Percentiles rank a stretch among this genome's conserved stretches.
These are phyloP conservation scores for Chaenocephalus aceratus DNA, from an alignment of 2,113 vertebrate genomes.

Conservation along the genomic window DNA sequence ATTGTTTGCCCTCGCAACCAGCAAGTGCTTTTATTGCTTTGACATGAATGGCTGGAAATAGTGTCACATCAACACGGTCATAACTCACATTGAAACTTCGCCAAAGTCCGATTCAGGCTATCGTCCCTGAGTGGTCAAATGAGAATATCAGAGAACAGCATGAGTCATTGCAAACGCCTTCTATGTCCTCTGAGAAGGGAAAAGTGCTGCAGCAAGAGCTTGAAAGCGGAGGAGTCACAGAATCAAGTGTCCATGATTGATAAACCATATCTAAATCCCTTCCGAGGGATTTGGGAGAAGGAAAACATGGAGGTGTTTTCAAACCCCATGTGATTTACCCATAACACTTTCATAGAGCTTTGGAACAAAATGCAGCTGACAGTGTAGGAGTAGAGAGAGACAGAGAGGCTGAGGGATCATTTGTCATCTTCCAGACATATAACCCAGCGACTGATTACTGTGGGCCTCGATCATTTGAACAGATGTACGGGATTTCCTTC, in stretches of 20 bases:
- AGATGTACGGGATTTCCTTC: constrained; percentile 49
- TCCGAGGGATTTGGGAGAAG: constrained; percentile 37
- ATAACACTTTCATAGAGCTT: constrained; percentile 29
- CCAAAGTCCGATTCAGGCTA: too few relatives aligned
- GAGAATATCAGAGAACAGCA: constrained; percentile 34
- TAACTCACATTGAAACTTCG: background rate
- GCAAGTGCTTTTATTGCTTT: background rate
- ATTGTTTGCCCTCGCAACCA: constrained; percentile 2
- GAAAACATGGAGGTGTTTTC: constrained; percentile 48
- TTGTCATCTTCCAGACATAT: constrained; percentile 6
- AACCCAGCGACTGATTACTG: background rate
- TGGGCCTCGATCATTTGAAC: constrained; percentile 45
- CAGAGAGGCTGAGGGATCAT: constrained; percentile 9
- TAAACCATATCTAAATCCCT: constrained; percentile 35
- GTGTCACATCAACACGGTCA: constrained; percentile 4
- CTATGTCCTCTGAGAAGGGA: constrained; percentile 7
- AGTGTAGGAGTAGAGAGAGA: constrained; percentile 54
- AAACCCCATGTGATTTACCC: constrained; percentile 55
- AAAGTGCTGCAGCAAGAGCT: background rate
- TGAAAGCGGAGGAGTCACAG: constrained; percentile 13
- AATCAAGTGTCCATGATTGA: constrained; percentile 29
- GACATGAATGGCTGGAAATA: constrained; percentile 1
- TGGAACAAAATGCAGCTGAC: constrained; percentile 17
- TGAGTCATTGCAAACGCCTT: constrained; percentile 10
- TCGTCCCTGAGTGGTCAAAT: background rate